Evolutionary conservation across 2,888 invertebrate species (phyloP).

Genomic region (Keiferia lycopersicella): DNA sequence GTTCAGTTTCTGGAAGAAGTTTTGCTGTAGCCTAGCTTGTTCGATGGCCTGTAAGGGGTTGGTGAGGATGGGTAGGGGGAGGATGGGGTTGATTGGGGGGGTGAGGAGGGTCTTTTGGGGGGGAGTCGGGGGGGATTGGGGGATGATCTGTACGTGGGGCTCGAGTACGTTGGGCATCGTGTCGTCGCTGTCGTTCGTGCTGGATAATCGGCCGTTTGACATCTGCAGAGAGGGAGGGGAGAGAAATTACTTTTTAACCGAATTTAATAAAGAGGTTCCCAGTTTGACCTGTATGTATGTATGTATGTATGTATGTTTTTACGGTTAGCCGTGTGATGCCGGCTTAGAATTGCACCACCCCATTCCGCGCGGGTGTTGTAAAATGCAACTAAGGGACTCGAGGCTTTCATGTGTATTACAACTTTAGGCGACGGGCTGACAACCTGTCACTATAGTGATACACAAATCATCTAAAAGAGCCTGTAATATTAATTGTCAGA

Average conservation of each 20-base stretch:
- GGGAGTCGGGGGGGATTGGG: conserved; percentile 66
- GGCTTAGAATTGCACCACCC: too few species aligned
- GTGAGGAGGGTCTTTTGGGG: conserved; percentile 46
- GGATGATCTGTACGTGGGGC: conserved; percentile 72
- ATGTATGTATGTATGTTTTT: neutral
- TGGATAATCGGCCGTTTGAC: conserved; percentile 77
- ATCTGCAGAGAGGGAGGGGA: conserved; percentile 63
- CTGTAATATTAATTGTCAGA: too few species aligned
- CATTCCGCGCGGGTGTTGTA: too few species aligned
- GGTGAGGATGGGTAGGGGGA: conserved; percentile 49
- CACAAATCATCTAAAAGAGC: too few species aligned
- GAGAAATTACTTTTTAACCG: neutral
- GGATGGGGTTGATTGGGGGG: conserved; percentile 45
- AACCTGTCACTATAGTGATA: too few species aligned
- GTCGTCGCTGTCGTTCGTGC: conserved; percentile 78
- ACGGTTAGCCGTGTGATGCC: too few species aligned
- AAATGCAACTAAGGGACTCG: too few species aligned
- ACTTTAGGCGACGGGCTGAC: too few species aligned
- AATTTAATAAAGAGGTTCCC: too few species aligned
- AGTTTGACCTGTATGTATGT: neutral
- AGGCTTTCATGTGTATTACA: too few species aligned
- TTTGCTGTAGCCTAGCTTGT: conserved; percentile 71
- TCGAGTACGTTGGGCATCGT: conserved; percentile 75
- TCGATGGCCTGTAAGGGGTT: conserved; percentile 70
- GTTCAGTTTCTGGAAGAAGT: conserved; percentile 66